Evolutionary conservation across 1,140 invertebrate genomes (phyloP), one percentile per base, ranked within the genome.

Genomic region (Gonatopus flavifemur): DNA sequence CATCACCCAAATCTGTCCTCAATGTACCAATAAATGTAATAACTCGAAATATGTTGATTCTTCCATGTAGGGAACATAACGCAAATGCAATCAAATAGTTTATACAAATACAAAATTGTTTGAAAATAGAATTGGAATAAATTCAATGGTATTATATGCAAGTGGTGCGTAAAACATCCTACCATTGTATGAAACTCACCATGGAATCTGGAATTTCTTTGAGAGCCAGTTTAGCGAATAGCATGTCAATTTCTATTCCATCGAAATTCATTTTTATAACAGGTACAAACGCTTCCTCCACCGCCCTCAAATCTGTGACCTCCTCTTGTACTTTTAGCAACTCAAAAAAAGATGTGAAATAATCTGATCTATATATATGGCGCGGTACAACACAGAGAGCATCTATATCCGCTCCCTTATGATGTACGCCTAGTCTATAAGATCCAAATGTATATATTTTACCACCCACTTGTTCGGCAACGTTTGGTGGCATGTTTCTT

Each of bases 391-490:
- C 95, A 80, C 96, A 98, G 0, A 99, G 74, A 0, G 97, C 96
- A 82, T 99, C 98, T 69, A 99, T 99, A 87, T 99, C 98, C 64
- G 96, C 97, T 33, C 96, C 94, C 82, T 89, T 88, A 63, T 92
- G 95, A 75, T 99, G 95, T n/a, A 99, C 88, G 47, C 89, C 89
- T 57, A 91, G 77, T 55, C 89, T 82, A 65, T 91, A 99, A 40
- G 97, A 99, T 37, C 98, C 98, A 82, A 99, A 99, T 20, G 98
- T 99, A 67, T 96, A 98, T 49, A 99, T 95, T 80, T 98, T 98
- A 3, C 98, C 98, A 37, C 96, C 96, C 55, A 97, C 86, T 67
- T 86, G 86, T 51, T 93, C 89, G 6, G 91, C 90, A 0, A 92
- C 85, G 65, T 84, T 88, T 55, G 84, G 82, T 5, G 94, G 93